These are phyloP conservation scores for Pseudomyrmex pallidus DNA, from an alignment of 1,140 invertebrate species.

Conservation along the genomic window DNA sequence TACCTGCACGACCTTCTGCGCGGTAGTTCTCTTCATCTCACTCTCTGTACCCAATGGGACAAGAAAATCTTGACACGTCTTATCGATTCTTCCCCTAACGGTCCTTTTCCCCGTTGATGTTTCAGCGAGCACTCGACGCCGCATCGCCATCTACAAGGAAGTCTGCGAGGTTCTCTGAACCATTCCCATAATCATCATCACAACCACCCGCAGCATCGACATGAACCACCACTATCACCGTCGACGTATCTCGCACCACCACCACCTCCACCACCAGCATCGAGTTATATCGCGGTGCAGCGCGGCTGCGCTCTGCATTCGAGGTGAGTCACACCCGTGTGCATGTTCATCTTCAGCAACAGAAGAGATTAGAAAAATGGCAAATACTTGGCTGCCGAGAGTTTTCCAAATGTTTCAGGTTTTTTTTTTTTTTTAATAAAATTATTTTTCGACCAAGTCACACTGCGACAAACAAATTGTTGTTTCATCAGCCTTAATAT, in stretches of 20 bases:
- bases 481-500: too few relatives aligned
- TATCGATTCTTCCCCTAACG: neutral
- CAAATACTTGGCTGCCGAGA: too few relatives aligned
- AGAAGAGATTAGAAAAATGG: too few relatives aligned
- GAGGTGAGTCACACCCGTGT: constrained; percentile 71
- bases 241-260: constrained; percentile 63
- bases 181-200: constrained; percentile 69
- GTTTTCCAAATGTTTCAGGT: too few relatives aligned
- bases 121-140: constrained; percentile 76
- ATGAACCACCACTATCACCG: constrained; percentile 63
- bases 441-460: too few relatives aligned
- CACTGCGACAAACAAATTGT: too few relatives aligned
- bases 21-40: too few relatives aligned
- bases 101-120: constrained; percentile 49
- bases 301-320: constrained; percentile 77
- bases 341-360: neutral
- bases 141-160: constrained; percentile 77
- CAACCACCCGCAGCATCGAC: constrained; percentile 61
- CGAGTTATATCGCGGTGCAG: constrained; percentile 73
- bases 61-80: constrained; percentile 20
- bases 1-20: constrained; percentile 1
- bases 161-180: constrained; percentile 73
- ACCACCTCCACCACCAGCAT: constrained; percentile 70
- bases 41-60: constrained; percentile 37
- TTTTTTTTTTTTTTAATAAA: too few relatives aligned